Percentiles rank a stretch among this genome's conserved stretches.
These are phyloP conservation scores for Spea hammondii DNA, from an alignment of 2,797 vertebrate species.

Conservation along the genomic window DNA sequence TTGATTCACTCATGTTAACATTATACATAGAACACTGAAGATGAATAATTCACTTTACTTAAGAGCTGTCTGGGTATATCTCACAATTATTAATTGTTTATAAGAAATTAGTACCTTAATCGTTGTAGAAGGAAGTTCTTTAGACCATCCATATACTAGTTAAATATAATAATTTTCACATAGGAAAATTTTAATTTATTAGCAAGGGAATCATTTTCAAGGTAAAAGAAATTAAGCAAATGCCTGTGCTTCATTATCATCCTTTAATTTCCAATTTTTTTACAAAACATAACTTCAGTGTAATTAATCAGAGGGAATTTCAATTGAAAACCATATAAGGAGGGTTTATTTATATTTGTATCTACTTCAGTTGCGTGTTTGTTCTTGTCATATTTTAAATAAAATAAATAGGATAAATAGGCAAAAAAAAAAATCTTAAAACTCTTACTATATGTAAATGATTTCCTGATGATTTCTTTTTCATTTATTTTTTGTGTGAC, in stretches of 20 bases:
- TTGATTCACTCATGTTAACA: constrained; percentile 25
- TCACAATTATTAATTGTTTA: neutral
- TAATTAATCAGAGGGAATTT: constrained; percentile 8
- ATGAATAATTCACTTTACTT: neutral
- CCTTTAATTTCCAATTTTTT: constrained; percentile 24
- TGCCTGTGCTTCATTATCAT: constrained; percentile 33
- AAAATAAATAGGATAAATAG: too few relatives aligned
- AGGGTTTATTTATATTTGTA: neutral
- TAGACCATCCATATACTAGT: neutral
- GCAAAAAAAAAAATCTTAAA: too few relatives aligned
- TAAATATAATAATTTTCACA: constrained; percentile 12
- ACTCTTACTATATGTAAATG: too few relatives aligned
- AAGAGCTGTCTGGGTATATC: neutral
- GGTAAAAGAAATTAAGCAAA: constrained; percentile 26
- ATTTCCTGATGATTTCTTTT: too few relatives aligned
- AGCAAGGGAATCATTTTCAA: constrained; percentile 20
- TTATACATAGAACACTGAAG: neutral
- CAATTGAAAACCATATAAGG: neutral
- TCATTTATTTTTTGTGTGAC: too few relatives aligned
- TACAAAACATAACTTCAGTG: constrained; percentile 11
- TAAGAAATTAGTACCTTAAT: neutral
- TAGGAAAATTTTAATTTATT: constrained; percentile 14
- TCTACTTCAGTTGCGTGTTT: too few relatives aligned
- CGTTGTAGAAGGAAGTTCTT: neutral
- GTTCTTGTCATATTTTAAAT: neutral